Base-by-base conservation (phyloP, 2,888 invertebrate species). In the Phaedon cochleariae region DNA sequence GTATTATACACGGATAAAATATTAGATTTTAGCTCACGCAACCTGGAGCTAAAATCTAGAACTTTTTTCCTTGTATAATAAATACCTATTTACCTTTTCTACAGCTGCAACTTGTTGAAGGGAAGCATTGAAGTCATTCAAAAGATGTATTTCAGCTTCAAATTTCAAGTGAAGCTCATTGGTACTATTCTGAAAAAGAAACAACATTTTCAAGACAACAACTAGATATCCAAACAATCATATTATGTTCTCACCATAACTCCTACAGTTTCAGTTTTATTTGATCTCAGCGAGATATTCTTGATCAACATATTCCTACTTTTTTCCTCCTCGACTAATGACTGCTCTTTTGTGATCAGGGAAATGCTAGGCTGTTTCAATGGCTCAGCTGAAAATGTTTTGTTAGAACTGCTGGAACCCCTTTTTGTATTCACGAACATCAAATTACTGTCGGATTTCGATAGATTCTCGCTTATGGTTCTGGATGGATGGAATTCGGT, bases 41-140 rank as follows among this genome's bases (percentile, higher is more conserved):
- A n/a, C n/a, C n/a, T n/a, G n/a, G n/a, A n/a, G n/a, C n/a, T n/a
- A n/a, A n/a, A n/a, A n/a, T n/a, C n/a, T n/a, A n/a, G n/a, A n/a
- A n/a, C n/a, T n/a, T n/a, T n/a, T n/a, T n/a, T n/a, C n/a, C n/a
- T n/a, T n/a, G n/a, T n/a, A n/a, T n/a, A n/a, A 17, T 45, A 15
- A 34, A 7, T 21, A 31, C 34, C 3, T 31, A n/a, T 20, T 26
- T 4, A 81, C 82, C 70, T 87, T 85, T 78, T 89, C 88, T 60
- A 88, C 85, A 41, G 86, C 85, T 66, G 85, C 84, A 34, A 88
- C 83, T 77, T 88, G 88, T 49, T 84, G 81, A 26, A 88, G 76
- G 0, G 88, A 88, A 76, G 88, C 86, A 65, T 89, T 87, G 74
- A 88, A 86, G 53, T 88, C 86, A 71, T 89, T 89, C 45, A 89